Conservation (phyloP, 2,797 vertebrate species). For the Lepidocolaptes lacrymiger region DNA sequence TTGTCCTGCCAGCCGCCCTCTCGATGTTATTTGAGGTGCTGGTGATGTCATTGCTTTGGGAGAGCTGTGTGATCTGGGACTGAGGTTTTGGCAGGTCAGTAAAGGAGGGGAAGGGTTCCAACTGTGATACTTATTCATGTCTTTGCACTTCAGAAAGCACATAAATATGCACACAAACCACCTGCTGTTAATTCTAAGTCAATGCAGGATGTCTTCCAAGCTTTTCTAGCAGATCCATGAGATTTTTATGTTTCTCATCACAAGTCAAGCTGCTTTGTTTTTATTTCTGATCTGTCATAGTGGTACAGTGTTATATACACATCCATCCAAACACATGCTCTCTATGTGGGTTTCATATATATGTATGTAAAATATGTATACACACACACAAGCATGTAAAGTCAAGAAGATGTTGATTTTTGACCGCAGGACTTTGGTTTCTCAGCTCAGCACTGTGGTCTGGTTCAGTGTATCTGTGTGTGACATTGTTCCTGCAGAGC, state of each 20-base stretch:
- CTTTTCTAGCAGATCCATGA: not conserved
- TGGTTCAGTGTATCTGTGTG: not conserved
- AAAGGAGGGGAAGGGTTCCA: conserved; percentile 36
- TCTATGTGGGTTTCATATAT: not conserved
- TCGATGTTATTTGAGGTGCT: not conserved
- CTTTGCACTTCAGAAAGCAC: conserved; percentile 11
- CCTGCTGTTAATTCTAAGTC: not conserved
- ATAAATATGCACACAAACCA: not conserved
- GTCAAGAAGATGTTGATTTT: not conserved
- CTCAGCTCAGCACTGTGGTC: not conserved
- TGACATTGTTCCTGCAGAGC: fast-evolving
- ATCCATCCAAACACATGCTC: fast-evolving
- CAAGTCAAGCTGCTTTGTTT: not conserved
- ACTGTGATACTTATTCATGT: not conserved
- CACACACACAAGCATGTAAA: not conserved
- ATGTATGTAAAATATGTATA: not conserved
- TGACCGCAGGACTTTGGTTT: not conserved
- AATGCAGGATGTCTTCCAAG: not conserved
- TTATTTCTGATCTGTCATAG: not conserved
- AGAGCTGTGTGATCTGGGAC: not conserved
- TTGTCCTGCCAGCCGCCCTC: conserved; percentile 1
- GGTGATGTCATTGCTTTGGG: conserved; percentile 1
- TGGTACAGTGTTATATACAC: not conserved
- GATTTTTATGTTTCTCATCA: not conserved
- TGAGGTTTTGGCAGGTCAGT: conserved; percentile 47